A percentile compares a stretch with the other conserved stretches of the same genome.
phyloP scores from a whole-genome alignment of 1,140 invertebrate species.

The Megalopta genalis region DNA sequence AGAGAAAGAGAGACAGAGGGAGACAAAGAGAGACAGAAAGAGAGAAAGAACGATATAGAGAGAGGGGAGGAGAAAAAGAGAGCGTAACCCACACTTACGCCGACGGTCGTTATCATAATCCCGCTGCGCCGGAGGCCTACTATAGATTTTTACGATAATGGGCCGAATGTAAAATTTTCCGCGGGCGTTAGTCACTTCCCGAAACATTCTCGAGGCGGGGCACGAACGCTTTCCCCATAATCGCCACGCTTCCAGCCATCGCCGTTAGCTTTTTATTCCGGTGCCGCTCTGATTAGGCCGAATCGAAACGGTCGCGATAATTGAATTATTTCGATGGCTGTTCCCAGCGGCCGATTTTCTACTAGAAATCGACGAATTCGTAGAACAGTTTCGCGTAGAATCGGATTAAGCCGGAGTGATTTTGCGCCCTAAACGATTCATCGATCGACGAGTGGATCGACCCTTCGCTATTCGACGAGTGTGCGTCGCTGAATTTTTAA shows the following conservation, averaged over 20 bases:
- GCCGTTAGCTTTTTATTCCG: background rate
- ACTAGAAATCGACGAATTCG: slow-evolving; percentile 13
- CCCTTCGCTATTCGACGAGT: no score
- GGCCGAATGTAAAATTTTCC: slow-evolving; percentile 41
- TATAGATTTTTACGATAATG: slow-evolving; percentile 53
- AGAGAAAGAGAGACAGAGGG: no score
- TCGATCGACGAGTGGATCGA: no score
- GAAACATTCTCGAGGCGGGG: slow-evolving; percentile 12
- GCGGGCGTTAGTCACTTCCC: slow-evolving; percentile 24
- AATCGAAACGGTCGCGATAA: background rate
- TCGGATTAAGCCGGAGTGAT: no score
- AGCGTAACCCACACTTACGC: slow-evolving; percentile 17
- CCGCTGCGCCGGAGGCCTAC: slow-evolving; percentile 35
- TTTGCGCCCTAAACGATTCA: no score
- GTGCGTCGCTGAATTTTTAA: no score
- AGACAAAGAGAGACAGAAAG: no score
- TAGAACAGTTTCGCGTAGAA: slow-evolving; percentile 25
- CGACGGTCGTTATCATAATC: slow-evolving; percentile 40
- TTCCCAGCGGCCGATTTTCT: no score
- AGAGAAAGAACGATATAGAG: no score
- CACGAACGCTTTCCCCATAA: background rate
- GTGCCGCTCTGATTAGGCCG: background rate
- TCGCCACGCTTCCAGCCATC: background rate
- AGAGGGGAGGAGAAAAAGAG: background rate
- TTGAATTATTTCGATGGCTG: no score